Conservation (phyloP, 1,140 invertebrate species). For the Babylonia areolata region DNA sequence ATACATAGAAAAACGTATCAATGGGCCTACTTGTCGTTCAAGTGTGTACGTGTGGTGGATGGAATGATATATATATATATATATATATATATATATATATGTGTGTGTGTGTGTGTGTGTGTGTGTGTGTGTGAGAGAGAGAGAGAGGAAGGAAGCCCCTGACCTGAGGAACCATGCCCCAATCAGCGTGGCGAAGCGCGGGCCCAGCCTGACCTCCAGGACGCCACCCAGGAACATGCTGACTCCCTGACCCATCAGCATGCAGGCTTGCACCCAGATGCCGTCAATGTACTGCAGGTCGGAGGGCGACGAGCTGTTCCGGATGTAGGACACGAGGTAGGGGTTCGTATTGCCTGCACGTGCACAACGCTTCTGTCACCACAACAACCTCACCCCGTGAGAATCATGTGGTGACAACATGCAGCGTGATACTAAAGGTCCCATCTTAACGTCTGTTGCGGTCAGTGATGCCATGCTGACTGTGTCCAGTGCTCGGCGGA, state of each 20-base stretch:
- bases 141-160: no score
- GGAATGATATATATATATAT: no score
- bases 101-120: no score
- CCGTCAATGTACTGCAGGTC: conserved; percentile 63
- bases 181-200: conserved; percentile 61
- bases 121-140: no score
- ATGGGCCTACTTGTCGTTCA: no score
- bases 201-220: conserved; percentile 67
- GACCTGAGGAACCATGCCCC: conserved; percentile 59
- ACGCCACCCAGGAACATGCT: conserved; percentile 71
- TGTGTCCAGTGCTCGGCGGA: no score
- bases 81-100: no score
- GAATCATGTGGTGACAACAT: background rate
- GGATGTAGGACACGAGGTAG: conserved; percentile 76
- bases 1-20: no score
- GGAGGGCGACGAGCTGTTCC: conserved; percentile 46
- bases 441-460: background rate
- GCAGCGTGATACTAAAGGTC: background rate
- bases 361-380: no score
- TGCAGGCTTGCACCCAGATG: conserved; percentile 68
- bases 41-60: no score
- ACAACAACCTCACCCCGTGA: background rate
- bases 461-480: background rate
- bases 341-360: conserved; percentile 74
- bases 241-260: conserved; percentile 64